Evolutionary conservation across 2,113 vertebrate genomes (phyloP).

Genomic region (Microtus montanus): DNA sequence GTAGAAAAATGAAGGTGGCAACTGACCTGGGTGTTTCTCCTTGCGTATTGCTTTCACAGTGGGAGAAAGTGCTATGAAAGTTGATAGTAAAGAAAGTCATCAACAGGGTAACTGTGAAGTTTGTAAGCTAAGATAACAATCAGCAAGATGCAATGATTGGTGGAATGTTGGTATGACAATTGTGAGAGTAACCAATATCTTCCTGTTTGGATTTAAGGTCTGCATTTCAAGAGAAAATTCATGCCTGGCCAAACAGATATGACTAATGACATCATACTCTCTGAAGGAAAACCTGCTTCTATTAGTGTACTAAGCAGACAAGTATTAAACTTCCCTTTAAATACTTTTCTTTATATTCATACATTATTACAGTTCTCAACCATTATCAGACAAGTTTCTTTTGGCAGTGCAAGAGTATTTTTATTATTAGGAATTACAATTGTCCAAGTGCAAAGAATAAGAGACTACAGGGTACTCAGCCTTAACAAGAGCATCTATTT

Average conservation of each 20-base stretch:
- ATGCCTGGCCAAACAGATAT: not conserved
- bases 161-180: not conserved
- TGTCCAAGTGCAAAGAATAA: not conserved
- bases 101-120: not conserved
- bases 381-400: not conserved
- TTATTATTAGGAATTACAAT: not conserved
- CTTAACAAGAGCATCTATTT: not conserved
- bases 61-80: not conserved
- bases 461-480: not conserved
- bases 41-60: not conserved
- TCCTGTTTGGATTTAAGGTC: not conserved
- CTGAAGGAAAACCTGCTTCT: not conserved
- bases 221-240: not conserved
- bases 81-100: not conserved
- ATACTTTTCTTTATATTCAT: not conserved
- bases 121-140: not conserved
- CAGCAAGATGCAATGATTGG: no score
- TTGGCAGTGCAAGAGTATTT: no score
- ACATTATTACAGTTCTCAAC: no score
- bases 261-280: not conserved
- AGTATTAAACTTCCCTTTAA: not conserved
- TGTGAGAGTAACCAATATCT: not conserved
- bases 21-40: not conserved
- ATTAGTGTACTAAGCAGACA: not conserved
- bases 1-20: no score